Evolutionary conservation across 2,797 vertebrate species (phyloP).

Genomic region (Aplochiton taeniatus): DNA sequence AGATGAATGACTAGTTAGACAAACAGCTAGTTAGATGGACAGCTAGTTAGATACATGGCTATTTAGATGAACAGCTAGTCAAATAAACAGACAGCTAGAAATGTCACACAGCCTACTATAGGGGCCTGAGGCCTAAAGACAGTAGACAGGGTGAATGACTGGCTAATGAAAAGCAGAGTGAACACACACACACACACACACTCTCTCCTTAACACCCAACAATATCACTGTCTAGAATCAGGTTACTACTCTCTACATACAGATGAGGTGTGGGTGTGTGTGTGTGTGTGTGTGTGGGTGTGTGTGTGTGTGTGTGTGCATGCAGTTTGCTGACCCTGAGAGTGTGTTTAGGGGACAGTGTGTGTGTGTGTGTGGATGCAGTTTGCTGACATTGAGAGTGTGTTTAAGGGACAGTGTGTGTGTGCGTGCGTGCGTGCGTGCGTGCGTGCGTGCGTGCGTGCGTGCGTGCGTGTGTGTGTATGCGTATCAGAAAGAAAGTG

Average conservation of each 20-base stretch:
- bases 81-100: slow-evolving; percentile 24
- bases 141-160: slow-evolving; percentile 43
- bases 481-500: no score
- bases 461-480: no score
- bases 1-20: no score
- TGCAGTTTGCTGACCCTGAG: neutral
- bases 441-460: neutral
- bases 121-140: slow-evolving; percentile 37
- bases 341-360: slow-evolving; percentile 14
- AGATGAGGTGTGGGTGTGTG: slow-evolving; percentile 6
- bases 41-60: no score
- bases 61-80: no score
- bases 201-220: slow-evolving; percentile 28
- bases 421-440: neutral
- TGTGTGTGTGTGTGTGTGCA: slow-evolving; percentile 4
- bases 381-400: no score
- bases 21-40: no score
- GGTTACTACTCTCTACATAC: slow-evolving; percentile 31
- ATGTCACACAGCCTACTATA: slow-evolving; percentile 48
- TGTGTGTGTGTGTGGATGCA: slow-evolving; percentile 14
- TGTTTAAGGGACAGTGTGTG: neutral
- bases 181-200: slow-evolving; percentile 26
- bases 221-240: slow-evolving; percentile 45
- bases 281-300: slow-evolving; percentile 9
- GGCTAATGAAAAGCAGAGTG: slow-evolving; percentile 62